These are phyloP conservation scores for Leucoma salicis DNA, from an alignment of 2,888 invertebrate species.

Conservation along the genomic window DNA sequence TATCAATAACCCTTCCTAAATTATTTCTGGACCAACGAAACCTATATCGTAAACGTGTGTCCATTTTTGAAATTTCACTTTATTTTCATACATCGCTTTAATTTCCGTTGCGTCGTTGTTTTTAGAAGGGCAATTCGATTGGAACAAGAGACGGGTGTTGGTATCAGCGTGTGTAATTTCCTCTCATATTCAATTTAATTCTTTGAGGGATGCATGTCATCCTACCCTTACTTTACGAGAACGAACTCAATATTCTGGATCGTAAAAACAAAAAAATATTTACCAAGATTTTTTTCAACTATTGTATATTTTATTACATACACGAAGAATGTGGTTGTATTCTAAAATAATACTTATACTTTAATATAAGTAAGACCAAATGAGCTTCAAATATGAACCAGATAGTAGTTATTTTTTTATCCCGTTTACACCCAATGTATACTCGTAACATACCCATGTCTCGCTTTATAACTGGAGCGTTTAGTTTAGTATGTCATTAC, in stretches of 20 bases:
- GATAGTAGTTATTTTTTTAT: no score
- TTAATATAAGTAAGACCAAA: no score
- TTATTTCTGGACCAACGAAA: no score
- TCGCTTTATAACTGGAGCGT: no score
- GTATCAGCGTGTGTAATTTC: constrained; percentile 73
- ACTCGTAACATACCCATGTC: no score
- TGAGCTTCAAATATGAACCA: no score
- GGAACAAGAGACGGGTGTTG: constrained; percentile 62
- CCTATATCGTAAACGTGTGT: constrained; percentile 50
- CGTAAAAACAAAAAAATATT: constrained; percentile 52
- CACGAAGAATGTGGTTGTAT: no score
- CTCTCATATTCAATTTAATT: constrained; percentile 73
- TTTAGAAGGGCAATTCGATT: constrained; percentile 71
- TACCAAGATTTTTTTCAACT: constrained; percentile 43
- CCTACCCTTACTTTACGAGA: constrained; percentile 44
- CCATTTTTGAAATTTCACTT: constrained; percentile 52
- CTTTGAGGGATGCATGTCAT: constrained; percentile 63
- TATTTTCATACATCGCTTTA: constrained; percentile 70
- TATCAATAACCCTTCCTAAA: no score
- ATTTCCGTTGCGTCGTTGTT: constrained; percentile 77
- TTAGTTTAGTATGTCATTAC: no score
- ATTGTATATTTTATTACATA: constrained; percentile 34
- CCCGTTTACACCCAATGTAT: no score
- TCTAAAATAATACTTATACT: no score
- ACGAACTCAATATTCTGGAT: constrained; percentile 47